A percentile compares a stretch with the other conserved stretches of the same genome.
Evolutionary conservation across 2,797 vertebrate genomes (phyloP).

Genomic region (Cyprinodon diabolis): DNA sequence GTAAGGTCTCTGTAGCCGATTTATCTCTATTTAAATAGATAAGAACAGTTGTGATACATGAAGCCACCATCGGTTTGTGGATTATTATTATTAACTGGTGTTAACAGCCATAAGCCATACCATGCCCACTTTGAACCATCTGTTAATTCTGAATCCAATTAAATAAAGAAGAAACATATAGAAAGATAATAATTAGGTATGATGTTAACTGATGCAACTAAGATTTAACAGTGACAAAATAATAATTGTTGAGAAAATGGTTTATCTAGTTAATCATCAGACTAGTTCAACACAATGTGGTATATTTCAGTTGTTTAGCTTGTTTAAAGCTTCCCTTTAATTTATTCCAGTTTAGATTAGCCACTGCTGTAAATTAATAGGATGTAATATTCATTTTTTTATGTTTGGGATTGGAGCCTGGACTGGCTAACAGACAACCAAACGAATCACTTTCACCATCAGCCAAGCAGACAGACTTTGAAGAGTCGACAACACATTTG

Average conservation of each 20-base stretch:
- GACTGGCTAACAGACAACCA: slow-evolving; percentile 19
- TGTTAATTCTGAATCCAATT: slow-evolving; percentile 25
- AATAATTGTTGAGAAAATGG: background rate
- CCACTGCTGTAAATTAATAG: background rate
- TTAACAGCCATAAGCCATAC: slow-evolving; percentile 13
- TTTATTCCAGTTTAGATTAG: background rate
- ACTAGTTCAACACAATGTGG: background rate
- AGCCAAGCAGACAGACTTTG: slow-evolving; percentile 44
- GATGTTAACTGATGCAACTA: background rate
- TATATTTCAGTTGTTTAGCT: background rate
- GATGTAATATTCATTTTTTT: background rate
- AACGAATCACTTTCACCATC: slow-evolving; percentile 29
- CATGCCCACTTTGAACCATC: slow-evolving; percentile 30
- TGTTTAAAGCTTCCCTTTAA: background rate
- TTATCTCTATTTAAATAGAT: slow-evolving; percentile 16
- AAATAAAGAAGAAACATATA: slow-evolving; percentile 3
- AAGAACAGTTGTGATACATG: slow-evolving; percentile 50
- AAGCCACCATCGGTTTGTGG: slow-evolving; percentile 3
- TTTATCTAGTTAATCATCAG: background rate
- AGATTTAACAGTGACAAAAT: background rate
- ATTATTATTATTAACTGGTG: slow-evolving; percentile 26
- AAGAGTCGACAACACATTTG: slow-evolving; percentile 41
- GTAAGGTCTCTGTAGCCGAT: slow-evolving; percentile 7
- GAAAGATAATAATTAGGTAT: background rate
- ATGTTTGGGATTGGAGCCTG: slow-evolving; percentile 10